Conservation (phyloP, 1,140 invertebrate species). For the Tribolium castaneum region DNA sequence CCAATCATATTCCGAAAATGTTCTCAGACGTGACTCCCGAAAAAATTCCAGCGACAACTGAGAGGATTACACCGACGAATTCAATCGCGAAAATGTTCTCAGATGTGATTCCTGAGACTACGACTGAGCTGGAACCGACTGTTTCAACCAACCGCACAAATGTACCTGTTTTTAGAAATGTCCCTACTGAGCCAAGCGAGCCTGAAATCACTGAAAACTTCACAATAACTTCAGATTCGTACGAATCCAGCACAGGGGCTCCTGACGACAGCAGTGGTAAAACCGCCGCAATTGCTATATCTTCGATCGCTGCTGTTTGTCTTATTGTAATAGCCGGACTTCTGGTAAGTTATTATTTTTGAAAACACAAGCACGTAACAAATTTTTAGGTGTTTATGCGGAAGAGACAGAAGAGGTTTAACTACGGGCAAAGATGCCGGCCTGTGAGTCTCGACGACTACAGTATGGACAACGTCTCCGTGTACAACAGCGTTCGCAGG, state of each 20-base stretch:
- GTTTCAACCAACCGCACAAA: neutral
- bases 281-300: conserved; percentile 68
- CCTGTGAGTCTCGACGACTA: conserved; percentile 90
- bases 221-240: conserved; percentile 11
- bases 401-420: conserved; percentile 74
- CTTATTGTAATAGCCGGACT: conserved; percentile 74
- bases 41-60: too few relatives aligned
- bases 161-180: neutral
- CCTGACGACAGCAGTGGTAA: conserved; percentile 60
- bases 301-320: conserved; percentile 67
- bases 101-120: neutral
- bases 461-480: conserved; percentile 89
- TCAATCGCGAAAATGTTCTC: too few relatives aligned
- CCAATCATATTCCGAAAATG: too few relatives aligned
- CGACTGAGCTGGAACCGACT: neutral
- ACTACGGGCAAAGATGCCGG: conserved; percentile 85
- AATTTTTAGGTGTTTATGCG: conserved; percentile 74
- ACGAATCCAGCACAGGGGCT: conserved; percentile 20
- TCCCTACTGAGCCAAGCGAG: neutral
- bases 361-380: too few relatives aligned
- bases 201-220: conserved; percentile 23
- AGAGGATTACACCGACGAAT: too few relatives aligned
- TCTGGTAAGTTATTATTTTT: conserved; percentile 66
- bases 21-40: too few relatives aligned
- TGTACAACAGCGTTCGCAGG: conserved; percentile 80